Conservation (phyloP, 2,113 vertebrate genomes). For the Crotophaga sulcirostris region DNA sequence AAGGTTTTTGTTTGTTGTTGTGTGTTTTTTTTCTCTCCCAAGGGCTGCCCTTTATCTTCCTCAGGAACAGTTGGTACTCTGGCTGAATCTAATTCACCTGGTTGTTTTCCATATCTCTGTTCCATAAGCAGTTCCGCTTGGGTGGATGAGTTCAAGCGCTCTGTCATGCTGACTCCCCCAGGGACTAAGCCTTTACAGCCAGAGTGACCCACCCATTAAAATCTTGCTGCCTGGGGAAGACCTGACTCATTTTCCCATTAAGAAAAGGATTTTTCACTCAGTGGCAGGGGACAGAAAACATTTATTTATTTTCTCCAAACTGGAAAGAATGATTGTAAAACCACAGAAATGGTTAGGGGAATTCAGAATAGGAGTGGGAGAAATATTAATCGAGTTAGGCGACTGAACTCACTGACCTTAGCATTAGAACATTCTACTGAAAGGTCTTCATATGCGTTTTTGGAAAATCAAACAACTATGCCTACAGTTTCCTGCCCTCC, state of each 20-base stretch:
- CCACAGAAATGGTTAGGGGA: not conserved
- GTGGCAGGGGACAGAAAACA: not conserved
- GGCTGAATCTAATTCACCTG: not conserved
- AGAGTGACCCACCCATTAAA: not conserved
- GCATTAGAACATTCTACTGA: not conserved
- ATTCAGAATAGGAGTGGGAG: not conserved
- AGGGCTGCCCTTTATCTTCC: not conserved
- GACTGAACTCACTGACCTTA: not conserved
- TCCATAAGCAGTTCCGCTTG: not conserved
- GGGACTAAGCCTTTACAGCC: not conserved
- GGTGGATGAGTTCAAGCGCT: not conserved
- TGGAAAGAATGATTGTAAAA: not conserved
- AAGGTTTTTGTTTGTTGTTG: not conserved
- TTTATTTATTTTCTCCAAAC: not conserved
- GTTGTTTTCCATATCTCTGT: slow-evolving; percentile 2
- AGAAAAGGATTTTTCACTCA: not conserved
- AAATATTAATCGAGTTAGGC: rapidly evolving
- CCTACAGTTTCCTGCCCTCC: not conserved
- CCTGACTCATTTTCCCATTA: not conserved
- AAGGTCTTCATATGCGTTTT: not conserved
- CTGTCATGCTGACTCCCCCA: not conserved
- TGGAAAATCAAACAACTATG: not conserved
- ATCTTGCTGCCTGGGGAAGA: not conserved
- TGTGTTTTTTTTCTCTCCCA: not conserved
- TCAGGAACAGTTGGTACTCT: not conserved